Evolutionary conservation across 2,797 vertebrate species (phyloP).

Genomic region (Amphiprion clarkii): DNA sequence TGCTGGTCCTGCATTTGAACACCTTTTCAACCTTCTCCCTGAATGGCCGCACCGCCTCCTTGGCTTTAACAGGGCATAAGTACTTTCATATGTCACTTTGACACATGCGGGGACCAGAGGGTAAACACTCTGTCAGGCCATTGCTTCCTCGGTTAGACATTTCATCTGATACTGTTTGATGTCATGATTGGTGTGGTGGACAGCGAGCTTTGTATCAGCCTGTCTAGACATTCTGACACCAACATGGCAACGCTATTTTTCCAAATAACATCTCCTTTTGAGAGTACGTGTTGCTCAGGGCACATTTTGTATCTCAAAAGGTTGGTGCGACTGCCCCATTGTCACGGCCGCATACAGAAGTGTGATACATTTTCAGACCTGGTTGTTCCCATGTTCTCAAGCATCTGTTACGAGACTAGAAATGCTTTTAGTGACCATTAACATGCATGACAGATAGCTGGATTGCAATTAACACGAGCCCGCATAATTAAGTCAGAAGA

Average conservation of each 20-base stretch:
- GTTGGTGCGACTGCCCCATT: neutral
- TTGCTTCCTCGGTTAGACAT: conserved; percentile 42
- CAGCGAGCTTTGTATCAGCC: conserved; percentile 30
- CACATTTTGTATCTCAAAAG: conserved; percentile 14
- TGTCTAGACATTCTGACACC: conserved; percentile 44
- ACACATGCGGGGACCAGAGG: conserved; percentile 65
- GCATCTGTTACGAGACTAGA: conserved; percentile 22
- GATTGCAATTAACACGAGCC: conserved; percentile 33
- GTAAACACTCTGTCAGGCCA: conserved; percentile 68
- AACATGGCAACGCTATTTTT: conserved; percentile 14
- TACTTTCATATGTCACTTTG: conserved; percentile 81
- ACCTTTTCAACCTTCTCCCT: conserved; percentile 58
- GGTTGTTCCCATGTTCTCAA: conserved; percentile 7
- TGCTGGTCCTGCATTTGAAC: conserved; percentile 78
- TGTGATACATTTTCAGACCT: neutral
- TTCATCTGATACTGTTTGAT: conserved; percentile 54
- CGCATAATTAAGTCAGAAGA: neutral
- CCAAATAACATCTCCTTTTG: conserved; percentile 7
- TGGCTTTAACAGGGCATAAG: conserved; percentile 69
- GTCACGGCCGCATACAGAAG: neutral
- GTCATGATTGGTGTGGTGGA: conserved; percentile 52
- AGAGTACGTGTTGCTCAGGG: conserved; percentile 20
- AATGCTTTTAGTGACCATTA: conserved; percentile 31
- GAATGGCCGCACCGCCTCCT: conserved; percentile 40
- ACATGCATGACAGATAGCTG: conserved; percentile 25